phyloP scores from a whole-genome alignment of 2,113 vertebrate genomes.

The Passer domesticus region DNA sequence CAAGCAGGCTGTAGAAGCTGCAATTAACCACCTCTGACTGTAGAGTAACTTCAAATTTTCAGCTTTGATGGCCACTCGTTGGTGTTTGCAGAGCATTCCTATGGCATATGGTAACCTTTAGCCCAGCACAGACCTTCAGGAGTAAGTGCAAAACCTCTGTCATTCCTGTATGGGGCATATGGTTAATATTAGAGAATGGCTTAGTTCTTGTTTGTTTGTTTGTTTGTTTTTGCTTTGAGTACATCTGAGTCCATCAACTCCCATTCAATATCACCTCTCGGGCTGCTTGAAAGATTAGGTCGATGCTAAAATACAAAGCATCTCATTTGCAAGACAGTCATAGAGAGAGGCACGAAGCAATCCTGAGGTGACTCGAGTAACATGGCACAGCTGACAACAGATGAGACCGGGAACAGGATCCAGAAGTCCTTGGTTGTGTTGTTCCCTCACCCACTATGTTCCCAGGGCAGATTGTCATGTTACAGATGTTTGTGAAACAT shows the following conservation, averaged over 20 bases:
- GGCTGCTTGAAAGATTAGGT: background rate
- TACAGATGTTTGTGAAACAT: constrained; percentile 35
- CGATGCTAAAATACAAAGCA: background rate
- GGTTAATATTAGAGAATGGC: constrained; percentile 15
- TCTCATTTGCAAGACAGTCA: background rate
- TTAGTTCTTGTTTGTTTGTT: background rate
- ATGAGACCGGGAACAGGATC: background rate
- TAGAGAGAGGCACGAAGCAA: background rate
- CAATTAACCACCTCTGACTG: constrained; percentile 36
- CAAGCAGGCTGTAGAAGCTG: constrained; percentile 34
- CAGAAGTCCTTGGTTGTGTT: background rate
- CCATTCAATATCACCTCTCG: background rate
- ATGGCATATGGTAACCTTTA: constrained; percentile 40
- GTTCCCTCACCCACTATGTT: background rate
- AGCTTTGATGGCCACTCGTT: background rate
- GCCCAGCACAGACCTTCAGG: background rate
- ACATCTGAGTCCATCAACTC: background rate
- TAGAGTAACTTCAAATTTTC: constrained; percentile 29
- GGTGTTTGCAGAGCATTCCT: constrained; percentile 51
- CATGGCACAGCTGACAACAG: background rate
- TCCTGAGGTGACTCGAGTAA: background rate
- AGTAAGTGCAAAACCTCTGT: background rate
- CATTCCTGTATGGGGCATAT: background rate
- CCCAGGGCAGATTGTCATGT: background rate
- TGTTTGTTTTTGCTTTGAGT: background rate